Conservation (phyloP, 2,113 vertebrate genomes). For the Onychorhynchus coronatus region DNA sequence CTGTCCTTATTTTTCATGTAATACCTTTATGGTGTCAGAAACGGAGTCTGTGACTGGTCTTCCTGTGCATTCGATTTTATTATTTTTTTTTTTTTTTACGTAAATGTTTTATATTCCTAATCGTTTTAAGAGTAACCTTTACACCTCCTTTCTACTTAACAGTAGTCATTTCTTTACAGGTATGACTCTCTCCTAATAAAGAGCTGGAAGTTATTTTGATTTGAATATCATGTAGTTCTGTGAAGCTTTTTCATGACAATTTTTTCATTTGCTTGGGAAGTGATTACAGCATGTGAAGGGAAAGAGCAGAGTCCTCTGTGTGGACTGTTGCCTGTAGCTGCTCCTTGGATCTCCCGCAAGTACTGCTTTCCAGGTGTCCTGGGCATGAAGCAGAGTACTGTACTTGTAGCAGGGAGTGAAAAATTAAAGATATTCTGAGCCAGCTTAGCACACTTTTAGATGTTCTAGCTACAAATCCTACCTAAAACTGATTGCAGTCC, state of each 20-base stretch:
- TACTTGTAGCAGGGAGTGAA: not conserved
- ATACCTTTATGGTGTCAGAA: not conserved
- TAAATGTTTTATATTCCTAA: not conserved
- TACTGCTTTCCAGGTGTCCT: not conserved
- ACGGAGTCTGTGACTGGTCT: not conserved
- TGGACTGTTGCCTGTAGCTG: not conserved
- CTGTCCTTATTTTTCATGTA: not conserved
- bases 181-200: not conserved
- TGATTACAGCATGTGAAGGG: not conserved
- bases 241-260: not conserved
- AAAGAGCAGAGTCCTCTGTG: not conserved
- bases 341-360: not conserved
- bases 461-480: not conserved
- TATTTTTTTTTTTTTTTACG: not conserved
- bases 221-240: not conserved
- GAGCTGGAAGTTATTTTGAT: not conserved
- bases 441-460: not conserved
- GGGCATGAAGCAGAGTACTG: not conserved
- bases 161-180: not conserved
- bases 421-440: not conserved
- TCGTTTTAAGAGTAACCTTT: not conserved
- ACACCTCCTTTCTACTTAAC: not conserved
- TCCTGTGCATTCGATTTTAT: not conserved
- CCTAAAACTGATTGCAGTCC: not conserved
- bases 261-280: not conserved